Conservation (phyloP, 2,888 invertebrate genomes). For the Drosophila recens region DNA sequence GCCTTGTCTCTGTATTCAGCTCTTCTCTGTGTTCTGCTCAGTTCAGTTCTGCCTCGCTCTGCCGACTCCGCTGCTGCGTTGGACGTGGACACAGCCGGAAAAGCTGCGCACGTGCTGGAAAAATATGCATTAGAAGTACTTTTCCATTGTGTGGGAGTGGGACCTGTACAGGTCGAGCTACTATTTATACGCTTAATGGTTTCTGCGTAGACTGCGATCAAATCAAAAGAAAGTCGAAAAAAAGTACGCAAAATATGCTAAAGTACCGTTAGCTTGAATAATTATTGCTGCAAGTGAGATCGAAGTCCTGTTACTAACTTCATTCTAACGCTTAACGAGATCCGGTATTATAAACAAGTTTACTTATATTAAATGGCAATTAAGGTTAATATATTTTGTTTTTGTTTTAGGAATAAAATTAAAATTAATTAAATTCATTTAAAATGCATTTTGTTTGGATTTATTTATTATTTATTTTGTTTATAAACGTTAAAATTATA, state of each 20-base stretch:
- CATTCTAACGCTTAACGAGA: not conserved
- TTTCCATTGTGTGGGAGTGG: conserved; percentile 31
- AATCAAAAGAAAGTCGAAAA: conserved; percentile 54
- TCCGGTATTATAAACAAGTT: conserved; percentile 29
- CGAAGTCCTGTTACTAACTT: conserved; percentile 18
- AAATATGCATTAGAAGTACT: conserved; percentile 69
- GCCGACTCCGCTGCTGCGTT: conserved; percentile 48
- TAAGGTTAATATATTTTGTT: conserved; percentile 4
- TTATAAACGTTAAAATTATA: not conserved
- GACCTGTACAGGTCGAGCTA: conserved; percentile 44
- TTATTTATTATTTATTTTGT: not conserved
- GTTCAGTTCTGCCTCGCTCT: conserved; percentile 40
- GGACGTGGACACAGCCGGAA: conserved; percentile 65
- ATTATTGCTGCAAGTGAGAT: conserved; percentile 11
- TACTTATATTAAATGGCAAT: conserved; percentile 23
- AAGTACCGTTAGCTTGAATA: conserved; percentile 43
- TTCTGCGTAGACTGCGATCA: conserved; percentile 54
- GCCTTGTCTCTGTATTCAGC: conserved; percentile 54
- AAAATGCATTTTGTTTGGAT: conserved; percentile 3
- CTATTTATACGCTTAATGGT: conserved; percentile 58
- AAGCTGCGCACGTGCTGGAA: conserved; percentile 82
- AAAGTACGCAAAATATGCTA: conserved; percentile 10
- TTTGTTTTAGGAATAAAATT: not conserved
- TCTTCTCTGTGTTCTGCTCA: conserved; percentile 31
- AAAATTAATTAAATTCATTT: not conserved